Evolutionary conservation across 2,888 invertebrate species (phyloP), one percentile per base, ranked within the genome.

Genomic region (Saturnia japonica): DNA sequence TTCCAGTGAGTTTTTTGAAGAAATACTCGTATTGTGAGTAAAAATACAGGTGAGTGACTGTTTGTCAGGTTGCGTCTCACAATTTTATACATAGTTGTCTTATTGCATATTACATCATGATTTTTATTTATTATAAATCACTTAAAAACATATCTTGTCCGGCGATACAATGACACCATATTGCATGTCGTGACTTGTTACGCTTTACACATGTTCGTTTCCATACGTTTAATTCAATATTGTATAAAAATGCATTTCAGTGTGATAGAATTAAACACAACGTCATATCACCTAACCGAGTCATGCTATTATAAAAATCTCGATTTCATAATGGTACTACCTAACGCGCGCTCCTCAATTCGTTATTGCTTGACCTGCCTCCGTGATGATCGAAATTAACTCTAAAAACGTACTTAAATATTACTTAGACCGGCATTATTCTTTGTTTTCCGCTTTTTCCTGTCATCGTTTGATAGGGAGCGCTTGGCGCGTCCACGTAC

Each of bases 391-490:
- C 88, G 88, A 85, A 79, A 79, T 83, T 80, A 82, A 84, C 83
- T 82, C 88, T 82, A 82, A 82, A 87, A 86, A 77, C 28, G 28
- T 28, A 60, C 28, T 84, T 76, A 71, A 83, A 85, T 76, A 76
- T 77, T 76, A 74, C 82, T 82, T 22, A 83, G 82, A 84, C 93
- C 92, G 93, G 93, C 86, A 76, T 90, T 88, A 89, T 88, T 86
- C 91, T 93, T 93, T 93, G 92, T 93, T 91, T 93, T 92, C 88
- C 87, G 86, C 87, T 86, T 89, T 91, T 84, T 89, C 90, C 89
- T 93, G 93, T 93, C 92, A 93, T 93, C 92, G 91, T 89, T 91
- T 86, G 82, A 74, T 81, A 88, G 88, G 88, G 88, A 88, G 89
- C 89, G 89, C 88, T 88, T 87, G 88, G 90, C 84, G 91, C 90